Percentiles rank a stretch among this genome's conserved stretches.
phyloP scores from a whole-genome alignment of 2,888 invertebrate species.

The Limnephilus marmoratus region DNA sequence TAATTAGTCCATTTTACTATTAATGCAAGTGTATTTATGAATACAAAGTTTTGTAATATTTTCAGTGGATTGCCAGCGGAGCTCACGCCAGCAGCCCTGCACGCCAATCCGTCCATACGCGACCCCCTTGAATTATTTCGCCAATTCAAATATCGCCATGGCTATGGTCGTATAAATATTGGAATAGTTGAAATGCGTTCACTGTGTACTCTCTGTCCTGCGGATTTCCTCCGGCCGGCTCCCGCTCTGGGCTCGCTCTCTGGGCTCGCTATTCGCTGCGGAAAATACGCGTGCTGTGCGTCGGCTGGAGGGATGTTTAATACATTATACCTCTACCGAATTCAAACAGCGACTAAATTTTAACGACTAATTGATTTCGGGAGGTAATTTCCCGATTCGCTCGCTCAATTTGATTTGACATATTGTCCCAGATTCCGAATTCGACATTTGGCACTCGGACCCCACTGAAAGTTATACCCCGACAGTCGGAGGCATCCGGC shows the following conservation, averaged over 20 bases:
- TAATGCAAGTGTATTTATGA: no score
- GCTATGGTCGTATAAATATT: conserved; percentile 66
- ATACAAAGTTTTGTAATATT: not conserved
- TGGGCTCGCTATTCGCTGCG: not conserved
- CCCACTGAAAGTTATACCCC: not conserved
- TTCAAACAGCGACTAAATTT: conserved; percentile 53
- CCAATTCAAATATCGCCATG: conserved; percentile 66
- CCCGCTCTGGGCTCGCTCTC: not conserved
- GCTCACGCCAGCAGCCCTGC: conserved; percentile 41
- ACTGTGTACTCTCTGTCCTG: conserved; percentile 57
- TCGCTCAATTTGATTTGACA: conserved; percentile 58
- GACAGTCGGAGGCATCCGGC: not conserved
- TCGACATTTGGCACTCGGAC: conserved; percentile 17
- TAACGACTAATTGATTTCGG: conserved; percentile 64
- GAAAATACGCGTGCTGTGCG: not conserved
- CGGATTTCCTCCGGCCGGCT: not conserved
- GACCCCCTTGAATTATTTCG: conserved; percentile 66
- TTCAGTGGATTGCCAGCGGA: not conserved
- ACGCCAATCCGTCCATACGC: conserved; percentile 64
- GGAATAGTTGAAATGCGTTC: conserved; percentile 66
- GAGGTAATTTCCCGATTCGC: conserved; percentile 54
- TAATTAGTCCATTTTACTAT: no score
- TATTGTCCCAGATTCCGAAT: conserved; percentile 41
- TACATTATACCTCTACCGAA: conserved; percentile 7
- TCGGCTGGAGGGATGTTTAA: not conserved